Conservation (phyloP, 2,797 vertebrate species). For the Naso thynnoides region DNA sequence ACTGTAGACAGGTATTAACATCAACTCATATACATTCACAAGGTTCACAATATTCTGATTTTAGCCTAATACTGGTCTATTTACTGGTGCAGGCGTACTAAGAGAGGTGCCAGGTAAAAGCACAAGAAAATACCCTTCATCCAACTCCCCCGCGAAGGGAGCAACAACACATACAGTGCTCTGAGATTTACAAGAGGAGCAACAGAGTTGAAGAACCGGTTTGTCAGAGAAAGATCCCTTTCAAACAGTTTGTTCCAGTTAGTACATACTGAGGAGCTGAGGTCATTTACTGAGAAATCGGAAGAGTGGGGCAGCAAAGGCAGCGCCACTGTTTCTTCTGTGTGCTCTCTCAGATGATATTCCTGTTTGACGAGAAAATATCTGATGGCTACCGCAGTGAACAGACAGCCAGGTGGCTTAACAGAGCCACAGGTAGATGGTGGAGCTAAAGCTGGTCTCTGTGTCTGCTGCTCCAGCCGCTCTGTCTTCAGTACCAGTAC, state of each 20-base stretch:
- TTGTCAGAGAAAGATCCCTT: conserved; percentile 59
- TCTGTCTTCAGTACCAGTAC: conserved; percentile 84
- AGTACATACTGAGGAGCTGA: conserved; percentile 55
- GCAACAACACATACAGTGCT: conserved; percentile 22
- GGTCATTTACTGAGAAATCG: conserved; percentile 36
- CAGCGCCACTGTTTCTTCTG: conserved; percentile 23
- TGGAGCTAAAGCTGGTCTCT: neutral
- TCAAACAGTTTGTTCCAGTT: conserved; percentile 49
- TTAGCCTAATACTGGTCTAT: conserved; percentile 65
- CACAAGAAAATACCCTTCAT: conserved; percentile 42
- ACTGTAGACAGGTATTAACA: conserved; percentile 27
- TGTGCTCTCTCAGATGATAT: conserved; percentile 1
- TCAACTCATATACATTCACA: conserved; percentile 20
- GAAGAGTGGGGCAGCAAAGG: conserved; percentile 20
- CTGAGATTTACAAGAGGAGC: conserved; percentile 24
- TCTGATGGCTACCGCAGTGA: neutral
- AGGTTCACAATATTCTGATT: conserved; percentile 32
- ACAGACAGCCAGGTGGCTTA: conserved; percentile 12
- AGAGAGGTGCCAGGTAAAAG: conserved; percentile 19
- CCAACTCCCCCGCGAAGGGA: conserved; percentile 19
- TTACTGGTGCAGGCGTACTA: conserved; percentile 26
- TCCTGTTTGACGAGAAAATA: conserved; percentile 28
- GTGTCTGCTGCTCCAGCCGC: conserved; percentile 2
- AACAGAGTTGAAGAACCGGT: conserved; percentile 74
- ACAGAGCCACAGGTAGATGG: neutral